phyloP scores from a whole-genome alignment of 2,797 vertebrate species.

The Tragopan temminckii region DNA sequence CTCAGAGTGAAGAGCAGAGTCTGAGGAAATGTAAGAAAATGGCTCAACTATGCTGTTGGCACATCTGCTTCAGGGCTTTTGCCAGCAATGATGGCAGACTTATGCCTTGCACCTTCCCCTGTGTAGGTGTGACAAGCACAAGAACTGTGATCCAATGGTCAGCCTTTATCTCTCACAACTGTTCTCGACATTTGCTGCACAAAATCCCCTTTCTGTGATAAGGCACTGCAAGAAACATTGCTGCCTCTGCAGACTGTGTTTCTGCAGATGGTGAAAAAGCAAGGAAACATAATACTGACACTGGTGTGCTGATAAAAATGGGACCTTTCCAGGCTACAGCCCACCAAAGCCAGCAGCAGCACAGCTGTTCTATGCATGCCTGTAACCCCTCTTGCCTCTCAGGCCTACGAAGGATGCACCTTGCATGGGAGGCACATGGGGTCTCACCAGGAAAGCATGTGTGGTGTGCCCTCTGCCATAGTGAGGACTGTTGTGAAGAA shows the following conservation, averaged over 20 bases:
- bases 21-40: too few species aligned
- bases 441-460: neutral
- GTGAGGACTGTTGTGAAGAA: neutral
- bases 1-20: too few species aligned
- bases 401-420: accelerated
- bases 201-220: neutral
- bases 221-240: neutral
- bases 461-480: accelerated
- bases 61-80: too few species aligned
- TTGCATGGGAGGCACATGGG: neutral
- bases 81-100: too few species aligned
- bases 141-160: neutral
- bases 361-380: accelerated
- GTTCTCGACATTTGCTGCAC: neutral
- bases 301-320: neutral
- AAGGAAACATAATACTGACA: neutral
- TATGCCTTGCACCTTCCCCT: neutral
- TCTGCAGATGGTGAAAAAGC: neutral
- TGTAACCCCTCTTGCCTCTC: neutral
- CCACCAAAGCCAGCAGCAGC: neutral
- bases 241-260: neutral
- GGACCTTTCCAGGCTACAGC: neutral
- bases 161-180: neutral
- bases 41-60: too few species aligned
- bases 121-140: neutral